Evolutionary conservation across 2,888 invertebrate species (phyloP), one percentile per base, ranked within the genome.

Genomic region (Lottia scabra): DNA sequence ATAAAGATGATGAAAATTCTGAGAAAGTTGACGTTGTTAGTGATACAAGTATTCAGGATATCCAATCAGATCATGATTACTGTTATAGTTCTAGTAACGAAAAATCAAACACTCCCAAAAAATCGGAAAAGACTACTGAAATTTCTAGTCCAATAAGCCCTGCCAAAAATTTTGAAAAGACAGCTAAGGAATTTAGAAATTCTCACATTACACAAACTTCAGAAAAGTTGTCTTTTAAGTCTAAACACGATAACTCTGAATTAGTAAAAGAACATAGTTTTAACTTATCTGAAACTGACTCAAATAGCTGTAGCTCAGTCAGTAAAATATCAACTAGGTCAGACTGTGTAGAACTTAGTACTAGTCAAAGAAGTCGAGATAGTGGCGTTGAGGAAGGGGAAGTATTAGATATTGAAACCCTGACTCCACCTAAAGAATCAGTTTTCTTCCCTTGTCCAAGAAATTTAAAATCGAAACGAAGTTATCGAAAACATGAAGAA

Each of bases 361-460:
- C 43, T 5, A 27, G 63, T 63, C 45, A 48, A 48, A 23, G 66
- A 70, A 43, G 62, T 70, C 38, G 43, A 38, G 8, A 70, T 66
- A 62, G 62, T 43, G 23, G 70, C 48, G 15, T 76, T 63, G 81
- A 81, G 65, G 80, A 81, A 64, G 80, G 76, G n/a, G 80, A 80
- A 66, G 72, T 77, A 5, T 19, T 74, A 8, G 76, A 74, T 45
- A 74, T 30, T 12, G 38, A 30, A 10, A 12, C 1, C 15, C 44
- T 44, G 19, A 16, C 38, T 16, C 56, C 44, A 19, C n/a, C 45
- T 62, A 13, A 67, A 43, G 48, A 56, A 62, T 48, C 30, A 30
- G 26, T 26, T 23, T 26, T n/a, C 38, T 27, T 63, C 72, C 8
- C 70, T 65, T 66, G 63, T 38, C 62, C 23, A 13, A 43, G 16